Percentiles rank a stretch among this genome's conserved stretches.
phyloP scores from a whole-genome alignment of 2,797 vertebrate genomes.

The Melanotaenia nigrans region DNA sequence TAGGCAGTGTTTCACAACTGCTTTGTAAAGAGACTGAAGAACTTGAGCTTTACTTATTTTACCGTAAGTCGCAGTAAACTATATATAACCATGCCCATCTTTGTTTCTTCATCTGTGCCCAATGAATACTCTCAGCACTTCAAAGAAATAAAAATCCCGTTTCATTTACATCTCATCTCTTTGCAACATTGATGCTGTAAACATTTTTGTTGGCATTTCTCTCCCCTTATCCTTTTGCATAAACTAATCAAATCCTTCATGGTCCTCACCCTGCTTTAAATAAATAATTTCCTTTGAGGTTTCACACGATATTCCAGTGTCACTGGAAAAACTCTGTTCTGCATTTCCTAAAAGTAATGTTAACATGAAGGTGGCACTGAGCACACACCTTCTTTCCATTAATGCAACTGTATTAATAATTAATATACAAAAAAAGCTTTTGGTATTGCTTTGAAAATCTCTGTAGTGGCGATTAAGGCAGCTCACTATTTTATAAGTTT shows the following conservation, averaged over 20 bases:
- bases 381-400: conserved; percentile 11
- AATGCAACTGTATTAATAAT: conserved; percentile 18
- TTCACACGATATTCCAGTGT: conserved; percentile 30
- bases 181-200: conserved; percentile 11
- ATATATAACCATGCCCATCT: conserved; percentile 7
- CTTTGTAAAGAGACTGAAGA: background rate
- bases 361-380: background rate
- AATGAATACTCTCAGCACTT: conserved; percentile 12
- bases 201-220: conserved; percentile 24
- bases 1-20: background rate
- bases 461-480: conserved; percentile 40
- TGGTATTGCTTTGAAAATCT: conserved; percentile 28
- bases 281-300: conserved; percentile 49
- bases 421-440: conserved; percentile 35
- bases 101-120: conserved; percentile 1
- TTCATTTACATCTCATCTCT: conserved; percentile 3
- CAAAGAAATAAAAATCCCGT: conserved; percentile 24
- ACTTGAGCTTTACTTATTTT: background rate
- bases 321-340: conserved; percentile 20
- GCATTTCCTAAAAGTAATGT: conserved; percentile 23
- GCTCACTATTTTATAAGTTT: conserved; percentile 39
- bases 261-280: conserved; percentile 44
- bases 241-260: conserved; percentile 51
- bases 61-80: background rate
- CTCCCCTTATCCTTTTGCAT: conserved; percentile 26